phyloP scores from a whole-genome alignment of 1,140 invertebrate species.

The Copidosoma floridanum region DNA sequence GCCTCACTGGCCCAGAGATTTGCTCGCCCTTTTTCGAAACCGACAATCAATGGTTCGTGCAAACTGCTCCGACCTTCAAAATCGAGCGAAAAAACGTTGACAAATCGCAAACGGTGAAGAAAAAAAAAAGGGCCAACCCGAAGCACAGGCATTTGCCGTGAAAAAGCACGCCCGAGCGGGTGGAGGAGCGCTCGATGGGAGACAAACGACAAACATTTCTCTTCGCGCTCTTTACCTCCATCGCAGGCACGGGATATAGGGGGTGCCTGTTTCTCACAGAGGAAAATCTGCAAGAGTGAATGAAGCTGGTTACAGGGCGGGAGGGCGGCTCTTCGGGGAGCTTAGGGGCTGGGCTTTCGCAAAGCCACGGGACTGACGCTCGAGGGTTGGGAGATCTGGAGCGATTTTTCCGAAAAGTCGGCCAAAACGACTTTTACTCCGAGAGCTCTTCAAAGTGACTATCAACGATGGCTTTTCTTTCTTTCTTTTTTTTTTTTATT shows the following conservation, averaged over 20 bases:
- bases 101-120: conserved; percentile 11
- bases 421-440: no score
- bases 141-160: no score
- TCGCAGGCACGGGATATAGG: neutral
- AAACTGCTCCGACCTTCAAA: no score
- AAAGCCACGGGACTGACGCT: neutral
- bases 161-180: neutral
- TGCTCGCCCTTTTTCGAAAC: no score
- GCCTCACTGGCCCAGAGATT: no score
- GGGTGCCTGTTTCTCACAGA: neutral
- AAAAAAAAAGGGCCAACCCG: no score
- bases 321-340: neutral
- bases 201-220: conserved; percentile 24
- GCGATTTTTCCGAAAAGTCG: no score
- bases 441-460: no score
- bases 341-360: neutral
- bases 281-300: conserved; percentile 7
- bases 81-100: conserved; percentile 7
- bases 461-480: no score
- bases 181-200: conserved; percentile 1
- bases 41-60: no score
- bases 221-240: conserved; percentile 2
- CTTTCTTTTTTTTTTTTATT: no score
- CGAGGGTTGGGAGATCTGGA: neutral
- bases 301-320: conserved; percentile 15